Conservation (phyloP, 2,113 vertebrate species). For the Galemys pyrenaicus region DNA sequence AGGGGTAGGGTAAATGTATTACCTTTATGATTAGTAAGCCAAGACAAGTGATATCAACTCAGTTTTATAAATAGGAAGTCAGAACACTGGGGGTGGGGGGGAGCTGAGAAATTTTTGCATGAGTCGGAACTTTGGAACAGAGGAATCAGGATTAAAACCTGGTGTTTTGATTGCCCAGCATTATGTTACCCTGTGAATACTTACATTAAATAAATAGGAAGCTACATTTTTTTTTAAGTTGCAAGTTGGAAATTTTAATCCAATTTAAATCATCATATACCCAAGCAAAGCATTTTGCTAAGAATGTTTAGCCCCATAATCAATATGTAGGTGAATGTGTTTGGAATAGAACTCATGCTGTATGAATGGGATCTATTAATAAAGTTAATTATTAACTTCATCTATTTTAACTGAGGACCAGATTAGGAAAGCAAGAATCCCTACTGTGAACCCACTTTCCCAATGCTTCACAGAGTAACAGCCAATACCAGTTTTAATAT, state of each 20-base stretch:
- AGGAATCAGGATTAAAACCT: neutral
- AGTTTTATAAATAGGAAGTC: neutral
- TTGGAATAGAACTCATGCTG: neutral
- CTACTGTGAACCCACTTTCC: neutral
- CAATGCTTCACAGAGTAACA: neutral
- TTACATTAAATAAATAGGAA: constrained; percentile 7
- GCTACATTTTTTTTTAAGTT: constrained; percentile 37
- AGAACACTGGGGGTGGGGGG: neutral
- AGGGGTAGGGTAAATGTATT: neutral
- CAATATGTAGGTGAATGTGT: constrained; percentile 18
- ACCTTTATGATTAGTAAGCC: neutral
- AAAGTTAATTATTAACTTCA: constrained; percentile 59
- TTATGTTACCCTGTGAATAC: constrained; percentile 1
- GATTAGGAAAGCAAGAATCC: neutral
- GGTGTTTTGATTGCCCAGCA: neutral
- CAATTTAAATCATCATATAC: neutral
- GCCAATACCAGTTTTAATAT: constrained; percentile 51
- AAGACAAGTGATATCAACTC: neutral
- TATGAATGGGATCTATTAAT: neutral
- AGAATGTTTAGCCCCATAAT: neutral
- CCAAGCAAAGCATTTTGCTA: constrained; percentile 33
- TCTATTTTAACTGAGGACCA: constrained; percentile 19
- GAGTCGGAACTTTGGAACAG: neutral
- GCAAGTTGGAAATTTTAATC: neutral
- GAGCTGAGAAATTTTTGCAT: neutral